Evolutionary conservation across 2,113 vertebrate species (phyloP), one percentile per base, ranked within the genome.

Genomic region (Sinocyclocheilus rhinocerous): DNA sequence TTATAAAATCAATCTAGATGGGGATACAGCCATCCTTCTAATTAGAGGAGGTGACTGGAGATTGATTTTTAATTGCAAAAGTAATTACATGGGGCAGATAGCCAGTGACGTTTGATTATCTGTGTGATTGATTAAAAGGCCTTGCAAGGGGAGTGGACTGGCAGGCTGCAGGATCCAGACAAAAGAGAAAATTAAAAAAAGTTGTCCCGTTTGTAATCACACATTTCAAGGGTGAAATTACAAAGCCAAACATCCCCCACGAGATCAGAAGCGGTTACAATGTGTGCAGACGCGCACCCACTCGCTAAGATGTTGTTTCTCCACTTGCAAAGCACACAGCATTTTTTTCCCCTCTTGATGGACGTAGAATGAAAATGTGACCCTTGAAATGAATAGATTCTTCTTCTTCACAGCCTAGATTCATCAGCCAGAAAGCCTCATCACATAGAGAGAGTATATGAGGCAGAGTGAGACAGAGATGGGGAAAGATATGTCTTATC

Each of bases 31-130:
- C 97, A 97, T 98, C 97, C 97, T 95, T 98, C 97, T 99, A 99
- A 99, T 99, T 99, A 99, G 97, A 98, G 94, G 95, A 97, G 97
- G 97, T 97, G 97, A 98, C 97, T 98, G 95, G 96, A 98, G 98
- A 98, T 99, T 99, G 98, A 98, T 98, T 99, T 99, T 99, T 99
- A 99, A 99, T 99, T 99, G 98, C 97, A 98, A 99, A 99, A 99
- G 98, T 99, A 99, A 99, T 99, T 99, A 99, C 97, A 99, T 93
- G 94, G 98, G 98, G 98, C 98, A 99, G 98, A 99, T 99, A 98
- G 97, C 97, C 98, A 97, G 96, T 98, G 98, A 99, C 98, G 98
- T 98, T 98, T 99, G 98, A 99, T 99, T 99, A 98, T 99, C 97
- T 98, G 96, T 96, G 97, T 99, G 98, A 99, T 99, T 99, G 98